Base-by-base conservation (phyloP, 2,797 vertebrate genomes). In the Kryptolebias ocellatus region DNA sequence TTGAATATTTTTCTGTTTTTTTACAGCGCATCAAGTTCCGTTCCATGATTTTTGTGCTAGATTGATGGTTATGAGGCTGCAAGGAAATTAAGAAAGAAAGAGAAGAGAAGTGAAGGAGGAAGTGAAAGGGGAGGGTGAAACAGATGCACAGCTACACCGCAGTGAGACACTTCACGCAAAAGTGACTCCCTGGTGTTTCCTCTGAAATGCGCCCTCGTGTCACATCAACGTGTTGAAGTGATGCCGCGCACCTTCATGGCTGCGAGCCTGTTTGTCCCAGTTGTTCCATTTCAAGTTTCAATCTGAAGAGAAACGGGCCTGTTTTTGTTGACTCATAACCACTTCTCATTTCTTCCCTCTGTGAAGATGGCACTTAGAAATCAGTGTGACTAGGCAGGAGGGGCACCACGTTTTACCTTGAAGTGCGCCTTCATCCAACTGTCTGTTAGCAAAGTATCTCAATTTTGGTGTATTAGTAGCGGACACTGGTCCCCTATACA, bases 161-260 rank as follows among this genome's bases (percentile, higher is more conserved):
- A 4, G 15, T 15, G 20, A 58, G 53, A 18, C 20, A 42, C 10
- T 53, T 80, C 79, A 70, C 44, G 56, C 78, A 68, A 83, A 83
- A 76, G 60, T 56, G 45, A 75, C 76, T 64, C 18, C 70, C 57
- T 24, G 54, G 58, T 60, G 61, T 60, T 46, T 9, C n/a, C 61
- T 54, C 27, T 63, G 60, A 61, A 68, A 45, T 75, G 17, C 12
- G 44, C 52, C 60, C 72, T 69, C 63, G 58, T 71, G 63, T 80
- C 82, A 65, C 42, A 78, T 77, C 66, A 78, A 79, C 28, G 28
- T 45, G 42, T 63, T 69, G 68, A 64, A 39, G 12, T 55, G 27
- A 57, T 56, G 31, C 24, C 45, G 34, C 70, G 16, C 57, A 34
- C 18, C 12, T 54, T 47, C 39, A 57, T 53, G 5, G 17, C 4